Conservation (phyloP, 2,888 invertebrate genomes). For the Galeopsomyia nigrocyanea region DNA sequence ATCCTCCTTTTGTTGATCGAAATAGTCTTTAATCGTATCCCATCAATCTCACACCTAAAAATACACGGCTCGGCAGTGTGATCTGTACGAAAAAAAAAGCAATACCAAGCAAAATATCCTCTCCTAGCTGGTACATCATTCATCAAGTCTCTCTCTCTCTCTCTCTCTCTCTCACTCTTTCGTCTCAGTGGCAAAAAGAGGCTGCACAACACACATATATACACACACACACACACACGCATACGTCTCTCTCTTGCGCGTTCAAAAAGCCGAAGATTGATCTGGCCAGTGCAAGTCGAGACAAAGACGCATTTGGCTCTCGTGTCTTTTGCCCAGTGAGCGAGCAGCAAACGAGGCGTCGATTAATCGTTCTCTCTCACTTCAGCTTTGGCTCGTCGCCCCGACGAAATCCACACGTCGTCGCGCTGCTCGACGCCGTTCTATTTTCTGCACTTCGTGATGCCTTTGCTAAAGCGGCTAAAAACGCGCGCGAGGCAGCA, state of each 20-base stretch:
- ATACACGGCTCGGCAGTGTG: too few species aligned
- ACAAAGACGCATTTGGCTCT: conserved; percentile 2
- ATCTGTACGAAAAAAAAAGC: background rate
- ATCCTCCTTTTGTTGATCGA: too few species aligned
- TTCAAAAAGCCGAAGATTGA: conserved; percentile 15
- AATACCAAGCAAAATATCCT: too few species aligned
- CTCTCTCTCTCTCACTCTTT: too few species aligned
- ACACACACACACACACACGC: background rate
- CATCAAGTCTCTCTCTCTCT: too few species aligned
- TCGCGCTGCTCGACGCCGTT: conserved; percentile 28
- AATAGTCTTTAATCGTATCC: too few species aligned
- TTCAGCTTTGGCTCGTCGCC: conserved; percentile 32
- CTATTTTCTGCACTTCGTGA: conserved; percentile 34
- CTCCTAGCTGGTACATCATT: too few species aligned
- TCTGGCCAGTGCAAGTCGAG: conserved; percentile 3
- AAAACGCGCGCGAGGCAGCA: conserved; percentile 10
- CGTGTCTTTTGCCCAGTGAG: too few species aligned
- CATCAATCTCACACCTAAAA: too few species aligned
- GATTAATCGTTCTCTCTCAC: conserved; percentile 40
- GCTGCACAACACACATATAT: background rate
- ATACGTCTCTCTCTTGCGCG: background rate
- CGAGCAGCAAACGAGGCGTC: conserved; percentile 35
- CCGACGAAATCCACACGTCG: conserved; percentile 39
- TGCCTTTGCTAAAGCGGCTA: conserved; percentile 5
- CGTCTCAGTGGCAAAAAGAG: too few species aligned